Conservation (phyloP, 2,888 invertebrate species). For the Tetanocera ferruginea region DNA sequence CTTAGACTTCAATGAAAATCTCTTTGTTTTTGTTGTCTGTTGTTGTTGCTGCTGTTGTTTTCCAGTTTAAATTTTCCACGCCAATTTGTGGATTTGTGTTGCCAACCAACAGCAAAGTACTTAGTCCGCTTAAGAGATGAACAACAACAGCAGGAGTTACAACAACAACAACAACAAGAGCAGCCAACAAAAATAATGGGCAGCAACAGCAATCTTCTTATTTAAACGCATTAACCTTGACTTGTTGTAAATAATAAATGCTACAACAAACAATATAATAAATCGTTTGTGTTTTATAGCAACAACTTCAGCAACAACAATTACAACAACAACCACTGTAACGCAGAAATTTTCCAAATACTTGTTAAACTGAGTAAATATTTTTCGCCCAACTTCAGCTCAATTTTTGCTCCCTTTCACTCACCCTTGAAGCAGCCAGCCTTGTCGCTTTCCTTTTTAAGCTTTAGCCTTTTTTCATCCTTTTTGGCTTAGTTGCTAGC, state of each 20-base stretch:
- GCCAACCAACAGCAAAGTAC: not conserved
- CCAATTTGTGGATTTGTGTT: conserved; percentile 8
- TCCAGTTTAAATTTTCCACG: not conserved
- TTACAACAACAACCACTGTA: conserved; percentile 21
- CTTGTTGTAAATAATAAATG: conserved; percentile 37
- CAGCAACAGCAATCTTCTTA: conserved; percentile 29
- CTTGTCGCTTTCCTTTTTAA: not conserved
- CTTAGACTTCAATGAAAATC: not conserved
- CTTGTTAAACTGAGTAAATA: not conserved
- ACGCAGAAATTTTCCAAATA: not conserved
- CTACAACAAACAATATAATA: conserved; percentile 14
- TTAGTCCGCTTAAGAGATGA: not conserved
- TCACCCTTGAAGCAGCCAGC: not conserved
- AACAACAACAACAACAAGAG: conserved; percentile 1
- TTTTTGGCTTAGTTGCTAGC: conserved; percentile 16
- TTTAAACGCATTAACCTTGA: conserved; percentile 44
- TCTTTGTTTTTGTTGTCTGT: not conserved
- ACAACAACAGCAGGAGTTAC: conserved; percentile 3
- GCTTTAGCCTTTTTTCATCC: conserved; percentile 16
- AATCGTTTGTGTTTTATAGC: not conserved
- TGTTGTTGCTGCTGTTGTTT: not conserved
- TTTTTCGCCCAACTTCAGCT: not conserved
- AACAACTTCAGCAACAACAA: not conserved
- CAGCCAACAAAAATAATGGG: conserved; percentile 19
- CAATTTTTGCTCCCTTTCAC: not conserved